These are phyloP conservation scores for Melanostigma gelatinosum DNA, from an alignment of 2,113 vertebrate genomes.

Conservation along the genomic window DNA sequence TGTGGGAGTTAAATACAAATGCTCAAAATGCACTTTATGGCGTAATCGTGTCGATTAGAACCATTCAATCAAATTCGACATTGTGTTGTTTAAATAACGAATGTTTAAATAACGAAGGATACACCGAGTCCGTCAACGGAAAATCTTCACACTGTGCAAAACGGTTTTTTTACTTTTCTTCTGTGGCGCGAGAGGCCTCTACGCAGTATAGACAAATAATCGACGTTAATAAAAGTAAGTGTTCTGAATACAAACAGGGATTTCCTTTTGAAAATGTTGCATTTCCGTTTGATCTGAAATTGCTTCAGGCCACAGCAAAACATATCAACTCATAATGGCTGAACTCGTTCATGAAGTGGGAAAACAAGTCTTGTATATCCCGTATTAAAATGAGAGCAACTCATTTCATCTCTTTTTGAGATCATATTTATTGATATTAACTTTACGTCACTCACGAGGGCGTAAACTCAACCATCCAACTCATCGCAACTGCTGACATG, in stretches of 20 bases:
- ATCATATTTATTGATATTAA: background rate
- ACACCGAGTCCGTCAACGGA: background rate
- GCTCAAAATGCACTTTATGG: background rate
- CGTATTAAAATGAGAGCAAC: background rate
- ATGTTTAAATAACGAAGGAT: background rate
- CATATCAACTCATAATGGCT: background rate
- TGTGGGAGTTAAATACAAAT: background rate
- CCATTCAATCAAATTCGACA: background rate
- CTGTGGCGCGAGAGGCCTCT: background rate
- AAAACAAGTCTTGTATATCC: too few species aligned
- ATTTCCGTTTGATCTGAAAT: background rate
- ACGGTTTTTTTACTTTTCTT: background rate
- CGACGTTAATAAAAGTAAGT: background rate
- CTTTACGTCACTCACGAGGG: too few species aligned
- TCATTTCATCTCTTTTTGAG: background rate
- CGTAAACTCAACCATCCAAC: background rate
- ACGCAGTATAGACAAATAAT: background rate
- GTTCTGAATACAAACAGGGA: background rate
- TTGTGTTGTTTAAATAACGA: background rate
- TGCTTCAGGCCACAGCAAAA: background rate
- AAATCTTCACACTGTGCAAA: background rate
- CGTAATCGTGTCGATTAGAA: background rate
- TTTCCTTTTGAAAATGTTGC: background rate
- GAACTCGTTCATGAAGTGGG: background rate
- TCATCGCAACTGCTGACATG: background rate